Percentiles rank a stretch among this genome's conserved stretches.
These are phyloP conservation scores for Chelonus insularis DNA, from an alignment of 1,140 invertebrate species.

Conservation along the genomic window DNA sequence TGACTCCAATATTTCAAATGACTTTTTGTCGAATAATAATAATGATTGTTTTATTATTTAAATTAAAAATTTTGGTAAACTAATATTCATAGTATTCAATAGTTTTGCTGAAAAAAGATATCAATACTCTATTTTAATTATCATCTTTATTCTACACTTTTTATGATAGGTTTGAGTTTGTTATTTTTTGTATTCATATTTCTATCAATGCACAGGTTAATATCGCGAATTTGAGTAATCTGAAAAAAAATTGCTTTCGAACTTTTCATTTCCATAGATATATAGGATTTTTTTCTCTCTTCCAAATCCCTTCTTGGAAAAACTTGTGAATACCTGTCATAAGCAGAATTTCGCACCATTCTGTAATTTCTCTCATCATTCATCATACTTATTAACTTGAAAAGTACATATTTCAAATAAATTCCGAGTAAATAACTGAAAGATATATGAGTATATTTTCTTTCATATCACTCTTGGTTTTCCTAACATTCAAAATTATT, in stretches of 20 bases:
- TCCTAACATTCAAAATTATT: no score
- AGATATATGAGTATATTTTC: no score
- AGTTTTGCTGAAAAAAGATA: not conserved
- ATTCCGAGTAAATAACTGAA: not conserved
- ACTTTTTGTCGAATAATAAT: no score
- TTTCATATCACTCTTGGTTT: no score
- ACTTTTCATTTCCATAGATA: slow-evolving; percentile 12
- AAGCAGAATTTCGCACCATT: slow-evolving; percentile 6
- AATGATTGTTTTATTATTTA: no score
- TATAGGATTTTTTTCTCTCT: not conserved
- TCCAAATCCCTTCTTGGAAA: not conserved
- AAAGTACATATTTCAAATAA: not conserved
- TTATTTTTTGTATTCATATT: not conserved
- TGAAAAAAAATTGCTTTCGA: slow-evolving; percentile 3
- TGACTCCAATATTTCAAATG: no score
- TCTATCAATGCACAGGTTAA: not conserved
- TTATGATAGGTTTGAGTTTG: not conserved
- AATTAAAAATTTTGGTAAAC: no score
- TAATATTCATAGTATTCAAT: no score
- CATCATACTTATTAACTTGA: slow-evolving; percentile 16
- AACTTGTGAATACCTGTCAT: slow-evolving; percentile 13
- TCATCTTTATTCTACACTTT: not conserved
- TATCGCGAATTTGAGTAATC: slow-evolving; percentile 4
- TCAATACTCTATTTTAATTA: not conserved
- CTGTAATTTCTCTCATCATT: slow-evolving; percentile 16